Conservation (phyloP, 2,113 vertebrate species). For the Ceyx cyanopectus region DNA sequence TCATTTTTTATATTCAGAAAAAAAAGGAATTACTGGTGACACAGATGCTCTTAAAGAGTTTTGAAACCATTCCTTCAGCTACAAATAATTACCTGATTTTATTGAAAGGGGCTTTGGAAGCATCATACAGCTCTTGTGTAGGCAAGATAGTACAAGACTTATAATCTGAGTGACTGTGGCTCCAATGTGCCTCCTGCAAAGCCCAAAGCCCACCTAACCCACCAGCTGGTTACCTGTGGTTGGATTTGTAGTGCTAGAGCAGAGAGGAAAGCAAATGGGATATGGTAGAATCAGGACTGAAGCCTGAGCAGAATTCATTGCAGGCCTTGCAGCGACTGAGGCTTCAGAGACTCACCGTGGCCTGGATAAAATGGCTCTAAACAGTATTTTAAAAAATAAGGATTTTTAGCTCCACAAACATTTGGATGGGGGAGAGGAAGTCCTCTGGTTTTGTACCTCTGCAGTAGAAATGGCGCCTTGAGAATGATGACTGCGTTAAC, state of each 20-base stretch:
- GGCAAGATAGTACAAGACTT: background rate
- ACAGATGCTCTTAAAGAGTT: background rate
- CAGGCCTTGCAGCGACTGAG: background rate
- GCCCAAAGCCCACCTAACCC: background rate
- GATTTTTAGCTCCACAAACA: background rate
- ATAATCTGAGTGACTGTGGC: background rate
- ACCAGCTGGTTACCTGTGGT: background rate
- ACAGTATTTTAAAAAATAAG: background rate
- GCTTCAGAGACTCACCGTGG: background rate
- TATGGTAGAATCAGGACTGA: background rate
- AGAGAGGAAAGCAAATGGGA: background rate
- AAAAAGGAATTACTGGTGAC: background rate
- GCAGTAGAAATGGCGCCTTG: background rate
- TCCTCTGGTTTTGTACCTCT: fast-evolving
- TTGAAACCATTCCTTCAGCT: slow-evolving; percentile 3
- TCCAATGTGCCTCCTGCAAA: background rate
- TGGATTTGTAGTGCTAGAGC: background rate
- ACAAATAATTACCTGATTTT: background rate
- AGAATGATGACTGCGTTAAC: fast-evolving
- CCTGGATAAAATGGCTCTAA: background rate
- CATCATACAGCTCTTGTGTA: background rate
- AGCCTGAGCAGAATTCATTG: background rate
- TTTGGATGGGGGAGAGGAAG: background rate
- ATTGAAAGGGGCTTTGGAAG: background rate
- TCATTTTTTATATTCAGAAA: background rate